Conservation (phyloP, 2,113 vertebrate species). For the Leptodactylus fuscus region DNA sequence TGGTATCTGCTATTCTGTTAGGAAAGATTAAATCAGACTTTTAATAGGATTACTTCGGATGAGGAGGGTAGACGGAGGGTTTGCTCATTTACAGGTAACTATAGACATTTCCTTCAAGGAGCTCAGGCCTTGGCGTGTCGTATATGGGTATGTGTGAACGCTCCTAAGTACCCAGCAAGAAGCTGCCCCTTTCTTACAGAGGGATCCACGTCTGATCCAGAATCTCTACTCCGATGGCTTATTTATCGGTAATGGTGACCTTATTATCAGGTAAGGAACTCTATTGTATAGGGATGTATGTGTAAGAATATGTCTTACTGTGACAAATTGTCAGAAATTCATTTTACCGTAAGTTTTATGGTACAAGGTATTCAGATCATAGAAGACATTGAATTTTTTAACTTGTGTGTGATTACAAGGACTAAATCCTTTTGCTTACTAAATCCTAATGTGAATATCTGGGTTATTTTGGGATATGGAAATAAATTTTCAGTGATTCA, state of each 20-base stretch:
- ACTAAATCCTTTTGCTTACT: not conserved
- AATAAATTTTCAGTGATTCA: too few species aligned
- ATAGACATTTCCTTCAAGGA: slow-evolving; percentile 25
- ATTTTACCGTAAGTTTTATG: too few species aligned
- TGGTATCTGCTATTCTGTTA: slow-evolving; percentile 35
- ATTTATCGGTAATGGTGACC: not conserved
- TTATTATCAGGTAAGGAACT: slow-evolving; percentile 30
- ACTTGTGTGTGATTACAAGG: not conserved
- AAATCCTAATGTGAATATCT: not conserved
- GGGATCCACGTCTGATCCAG: not conserved
- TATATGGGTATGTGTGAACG: not conserved
- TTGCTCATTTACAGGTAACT: slow-evolving; percentile 46
- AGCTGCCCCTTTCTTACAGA: not conserved
- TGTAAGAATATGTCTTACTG: too few species aligned
- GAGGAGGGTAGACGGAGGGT: slow-evolving; percentile 22
- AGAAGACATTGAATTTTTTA: not conserved
- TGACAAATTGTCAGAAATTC: too few species aligned
- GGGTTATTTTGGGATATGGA: not conserved
- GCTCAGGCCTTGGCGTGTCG: not conserved
- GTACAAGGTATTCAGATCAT: not conserved
- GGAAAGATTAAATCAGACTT: slow-evolving; percentile 48
- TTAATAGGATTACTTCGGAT: slow-evolving; percentile 48
- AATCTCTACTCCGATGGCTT: not conserved
- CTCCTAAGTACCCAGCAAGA: not conserved
- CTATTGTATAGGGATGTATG: too few species aligned